A percentile compares a stretch with the other conserved stretches of the same genome.
These are phyloP conservation scores for Pangasius krempfi DNA, from an alignment of 2,797 vertebrate species.

Conservation along the genomic window DNA sequence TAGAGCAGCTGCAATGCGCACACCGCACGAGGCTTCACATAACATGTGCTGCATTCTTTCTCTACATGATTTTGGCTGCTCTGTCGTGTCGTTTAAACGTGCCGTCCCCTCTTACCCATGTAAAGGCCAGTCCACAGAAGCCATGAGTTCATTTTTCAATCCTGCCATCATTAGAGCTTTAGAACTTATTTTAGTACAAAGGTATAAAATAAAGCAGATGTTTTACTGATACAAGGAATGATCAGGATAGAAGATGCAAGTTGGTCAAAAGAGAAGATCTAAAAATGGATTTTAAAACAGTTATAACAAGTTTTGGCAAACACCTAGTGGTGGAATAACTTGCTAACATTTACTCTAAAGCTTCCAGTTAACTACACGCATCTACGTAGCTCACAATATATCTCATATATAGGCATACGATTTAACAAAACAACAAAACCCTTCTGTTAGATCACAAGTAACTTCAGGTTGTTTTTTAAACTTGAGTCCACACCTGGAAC, in stretches of 20 bases:
- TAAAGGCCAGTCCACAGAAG: background rate
- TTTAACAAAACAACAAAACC: background rate
- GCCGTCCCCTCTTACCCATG: background rate
- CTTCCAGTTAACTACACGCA: background rate
- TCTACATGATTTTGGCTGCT: background rate
- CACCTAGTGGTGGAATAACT: background rate
- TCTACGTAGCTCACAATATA: background rate
- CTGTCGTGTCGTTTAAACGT: background rate
- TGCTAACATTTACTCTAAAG: background rate
- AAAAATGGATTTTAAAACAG: background rate
- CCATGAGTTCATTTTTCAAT: background rate
- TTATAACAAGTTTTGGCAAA: background rate
- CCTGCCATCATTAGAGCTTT: background rate
- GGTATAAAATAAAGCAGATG: background rate
- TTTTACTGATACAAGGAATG: background rate
- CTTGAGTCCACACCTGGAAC: background rate
- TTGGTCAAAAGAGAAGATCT: background rate
- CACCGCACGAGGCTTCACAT: slow-evolving; percentile 6
- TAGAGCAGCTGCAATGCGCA: slow-evolving; percentile 26
- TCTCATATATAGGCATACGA: background rate
- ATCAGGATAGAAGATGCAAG: background rate
- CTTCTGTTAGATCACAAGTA: too few relatives aligned
- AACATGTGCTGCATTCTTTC: background rate
- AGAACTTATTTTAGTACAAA: background rate
- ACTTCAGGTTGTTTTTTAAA: background rate